Evolutionary conservation across 2,888 invertebrate species (phyloP), one percentile per base, ranked within the genome.

Genomic region (Parthenolecanium corni): DNA sequence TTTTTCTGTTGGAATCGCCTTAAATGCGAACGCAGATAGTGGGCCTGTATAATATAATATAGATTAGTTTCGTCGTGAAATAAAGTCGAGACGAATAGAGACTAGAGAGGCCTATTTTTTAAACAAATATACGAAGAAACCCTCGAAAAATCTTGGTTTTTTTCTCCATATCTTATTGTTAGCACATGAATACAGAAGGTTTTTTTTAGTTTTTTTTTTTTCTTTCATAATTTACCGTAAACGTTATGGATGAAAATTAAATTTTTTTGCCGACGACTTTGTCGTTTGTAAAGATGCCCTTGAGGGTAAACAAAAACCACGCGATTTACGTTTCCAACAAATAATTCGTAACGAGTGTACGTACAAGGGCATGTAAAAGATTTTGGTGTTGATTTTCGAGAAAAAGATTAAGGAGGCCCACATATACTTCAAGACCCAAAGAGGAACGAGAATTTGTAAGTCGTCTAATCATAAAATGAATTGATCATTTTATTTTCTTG

Each of bases 201-300:
- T 49, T 49, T 49, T 20, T n/a, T n/a, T 40, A 40, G n/a, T 40
- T n/a, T 40, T n/a, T 24, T 16, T 25, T 46, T 58, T 53, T 53
- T 38, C 16, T 16, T 24, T n/a, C 36, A 31, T 58, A 58, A 58
- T 46, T 25, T 36, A 58, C 58, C 58, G 58, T 58, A 58, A 58
- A 58, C 58, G 49, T 47, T 49, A 20, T 18, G 47, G 44, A 49
- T 58, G 58, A 58, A 58, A 47, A 47, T 52, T 25, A 31, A 47
- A 47, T 58, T 58, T 49, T 38, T n/a, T 49, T n/a, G n/a, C n/a
- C n/a, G n/a, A 31, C 31, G 21, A 38, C 40, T 16, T 53, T 58
- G 20, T 52, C 23, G 52, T 31, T 14, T 52, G 40, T 53, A 40
- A 52, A 31, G 36, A 58, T 36, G 58, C 58, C 58, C 58, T 58